Conservation (phyloP, 2,797 vertebrate species). For the Coluber constrictor region DNA sequence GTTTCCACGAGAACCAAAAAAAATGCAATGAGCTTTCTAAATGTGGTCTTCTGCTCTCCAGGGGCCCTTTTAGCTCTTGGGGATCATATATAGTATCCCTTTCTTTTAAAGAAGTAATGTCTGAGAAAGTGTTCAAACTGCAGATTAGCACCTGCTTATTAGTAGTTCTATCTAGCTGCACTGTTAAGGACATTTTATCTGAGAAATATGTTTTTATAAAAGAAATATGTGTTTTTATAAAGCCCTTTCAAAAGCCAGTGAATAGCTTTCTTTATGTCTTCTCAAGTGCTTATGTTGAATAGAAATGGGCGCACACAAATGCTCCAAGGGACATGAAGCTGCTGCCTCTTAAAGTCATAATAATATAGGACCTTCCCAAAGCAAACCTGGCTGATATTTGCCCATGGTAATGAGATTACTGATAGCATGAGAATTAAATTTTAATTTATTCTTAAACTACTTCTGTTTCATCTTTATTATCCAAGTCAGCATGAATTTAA, state of each 20-base stretch:
- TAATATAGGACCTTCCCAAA: constrained; percentile 44
- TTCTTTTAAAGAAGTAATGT: constrained; percentile 33
- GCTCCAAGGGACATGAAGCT: constrained; percentile 35
- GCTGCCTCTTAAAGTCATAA: constrained; percentile 49
- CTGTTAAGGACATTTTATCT: neutral
- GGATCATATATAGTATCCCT: constrained; percentile 11
- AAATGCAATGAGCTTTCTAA: constrained; percentile 38
- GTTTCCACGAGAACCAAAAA: constrained; percentile 70
- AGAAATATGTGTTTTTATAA: constrained; percentile 24
- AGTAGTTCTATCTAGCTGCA: neutral
- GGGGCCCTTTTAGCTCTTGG: constrained; percentile 15
- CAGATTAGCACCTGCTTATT: constrained; percentile 15
- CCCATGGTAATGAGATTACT: constrained; percentile 41
- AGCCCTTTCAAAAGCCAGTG: constrained; percentile 24
- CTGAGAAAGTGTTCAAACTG: constrained; percentile 23
- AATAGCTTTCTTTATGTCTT: constrained; percentile 27
- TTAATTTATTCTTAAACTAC: constrained; percentile 46
- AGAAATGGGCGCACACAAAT: constrained; percentile 27
- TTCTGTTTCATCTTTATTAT: constrained; percentile 52
- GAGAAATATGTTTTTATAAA: constrained; percentile 28
- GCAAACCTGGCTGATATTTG: constrained; percentile 47
- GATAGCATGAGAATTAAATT: constrained; percentile 38
- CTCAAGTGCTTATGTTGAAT: constrained; percentile 35
- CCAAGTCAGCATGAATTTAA: constrained; percentile 37
- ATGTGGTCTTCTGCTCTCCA: constrained; percentile 15